These are phyloP conservation scores for Deroptyus accipitrinus DNA, from an alignment of 2,113 vertebrate genomes.

Conservation along the genomic window DNA sequence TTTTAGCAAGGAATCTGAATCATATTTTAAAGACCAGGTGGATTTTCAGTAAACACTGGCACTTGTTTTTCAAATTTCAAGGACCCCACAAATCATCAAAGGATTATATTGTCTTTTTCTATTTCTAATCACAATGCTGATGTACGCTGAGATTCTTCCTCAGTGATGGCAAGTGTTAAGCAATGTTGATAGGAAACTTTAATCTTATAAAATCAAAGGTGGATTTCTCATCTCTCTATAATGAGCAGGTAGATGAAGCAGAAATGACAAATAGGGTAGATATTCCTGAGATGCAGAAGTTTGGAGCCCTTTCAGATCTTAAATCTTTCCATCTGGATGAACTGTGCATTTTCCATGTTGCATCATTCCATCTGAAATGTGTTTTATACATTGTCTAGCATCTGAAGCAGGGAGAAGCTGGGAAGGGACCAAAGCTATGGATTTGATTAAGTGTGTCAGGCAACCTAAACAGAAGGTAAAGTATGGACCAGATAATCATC, in stretches of 20 bases:
- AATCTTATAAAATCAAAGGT: neutral
- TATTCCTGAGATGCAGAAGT: neutral
- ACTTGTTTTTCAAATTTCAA: neutral
- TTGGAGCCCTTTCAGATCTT: neutral
- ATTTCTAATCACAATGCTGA: neutral
- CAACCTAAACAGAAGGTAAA: neutral
- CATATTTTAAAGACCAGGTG: neutral
- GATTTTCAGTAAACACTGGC: neutral
- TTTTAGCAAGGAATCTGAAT: neutral
- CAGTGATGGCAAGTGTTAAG: neutral
- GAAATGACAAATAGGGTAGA: neutral
- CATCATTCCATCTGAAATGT: neutral
- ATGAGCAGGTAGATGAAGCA: neutral
- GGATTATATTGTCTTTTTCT: neutral
- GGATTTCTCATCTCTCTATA: neutral
- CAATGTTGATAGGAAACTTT: neutral
- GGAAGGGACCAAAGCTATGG: neutral
- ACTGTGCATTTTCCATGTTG: neutral
- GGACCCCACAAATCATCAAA: neutral
- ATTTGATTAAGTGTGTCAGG: conserved; percentile 31
- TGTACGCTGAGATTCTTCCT: neutral
- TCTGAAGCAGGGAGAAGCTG: neutral
- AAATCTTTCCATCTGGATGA: neutral
- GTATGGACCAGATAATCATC: neutral
- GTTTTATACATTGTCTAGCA: neutral